These are phyloP conservation scores for Zoanthus sansibaricus DNA, from an alignment of 92 coral and sea anemone species.

Conservation along the genomic window DNA sequence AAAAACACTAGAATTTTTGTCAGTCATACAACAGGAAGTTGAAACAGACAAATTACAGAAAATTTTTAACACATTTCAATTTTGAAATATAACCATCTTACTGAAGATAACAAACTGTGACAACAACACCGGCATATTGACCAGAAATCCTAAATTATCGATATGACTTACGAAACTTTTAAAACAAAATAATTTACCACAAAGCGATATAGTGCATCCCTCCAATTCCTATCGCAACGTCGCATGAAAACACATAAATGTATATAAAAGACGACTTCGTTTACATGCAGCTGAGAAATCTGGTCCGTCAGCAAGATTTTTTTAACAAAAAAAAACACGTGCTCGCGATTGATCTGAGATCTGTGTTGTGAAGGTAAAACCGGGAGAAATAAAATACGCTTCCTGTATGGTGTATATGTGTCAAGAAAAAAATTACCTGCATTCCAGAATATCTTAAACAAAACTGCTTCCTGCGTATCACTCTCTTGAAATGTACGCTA, in stretches of 20 bases:
- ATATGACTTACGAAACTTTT: neutral
- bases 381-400: neutral
- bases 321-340: neutral
- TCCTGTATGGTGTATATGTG: conserved; percentile 4
- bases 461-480: conserved; percentile 28
- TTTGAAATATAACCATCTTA: neutral
- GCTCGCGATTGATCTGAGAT: neutral
- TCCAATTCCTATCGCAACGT: neutral
- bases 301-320: neutral
- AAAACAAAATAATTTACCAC: neutral
- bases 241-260: neutral
- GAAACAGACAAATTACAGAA: neutral
- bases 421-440: neutral
- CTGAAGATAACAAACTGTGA: neutral
- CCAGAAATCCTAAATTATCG: neutral
- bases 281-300: neutral
- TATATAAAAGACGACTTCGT: neutral
- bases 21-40: neutral
- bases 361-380: neutral
- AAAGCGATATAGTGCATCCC: neutral
- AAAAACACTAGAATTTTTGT: neutral
- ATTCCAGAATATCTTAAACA: conserved; percentile 25
- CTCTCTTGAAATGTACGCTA: neutral
- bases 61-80: neutral
- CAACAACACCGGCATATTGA: neutral